Percentiles rank a stretch among this genome's conserved stretches.
Evolutionary conservation across 2,888 invertebrate genomes (phyloP).

Genomic region (Oligia fasciuncula): DNA sequence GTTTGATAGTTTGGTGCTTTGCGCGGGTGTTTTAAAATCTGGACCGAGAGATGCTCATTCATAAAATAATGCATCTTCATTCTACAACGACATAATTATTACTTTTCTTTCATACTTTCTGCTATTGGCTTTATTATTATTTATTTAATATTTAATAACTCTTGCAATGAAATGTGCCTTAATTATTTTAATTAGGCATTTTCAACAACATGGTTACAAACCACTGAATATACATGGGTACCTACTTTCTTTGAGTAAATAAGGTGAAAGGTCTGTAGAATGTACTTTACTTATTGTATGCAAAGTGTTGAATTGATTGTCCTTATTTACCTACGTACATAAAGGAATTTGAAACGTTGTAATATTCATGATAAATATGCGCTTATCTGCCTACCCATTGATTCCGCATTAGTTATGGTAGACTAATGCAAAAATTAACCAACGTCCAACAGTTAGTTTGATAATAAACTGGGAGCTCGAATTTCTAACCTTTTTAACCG

Average conservation of each 20-base stretch:
- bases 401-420: slow-evolving; percentile 15
- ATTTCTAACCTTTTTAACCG: not conserved
- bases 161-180: not conserved
- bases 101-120: not conserved
- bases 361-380: slow-evolving; percentile 47
- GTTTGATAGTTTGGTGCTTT: slow-evolving; percentile 59
- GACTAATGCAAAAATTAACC: not conserved
- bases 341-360: slow-evolving; percentile 42
- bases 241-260: slow-evolving; percentile 73
- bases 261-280: slow-evolving; percentile 74
- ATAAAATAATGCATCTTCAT: slow-evolving; percentile 33
- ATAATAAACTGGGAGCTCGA: not conserved
- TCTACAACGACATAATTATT: not conserved
- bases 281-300: slow-evolving; percentile 71
- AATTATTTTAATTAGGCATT: slow-evolving; percentile 5
- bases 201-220: slow-evolving; percentile 54
- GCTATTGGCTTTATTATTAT: not conserved
- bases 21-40: slow-evolving; percentile 77
- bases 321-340: slow-evolving; percentile 64
- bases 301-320: slow-evolving; percentile 67
- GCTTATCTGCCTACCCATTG: slow-evolving; percentile 5
- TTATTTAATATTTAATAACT: not conserved
- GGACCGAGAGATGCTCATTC: slow-evolving; percentile 33
- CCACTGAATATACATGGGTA: slow-evolving; percentile 54
- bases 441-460: not conserved